Percentiles rank a stretch among this genome's conserved stretches.
phyloP scores from a whole-genome alignment of 2,113 vertebrate species.

The Epinephelus fuscoguttatus region DNA sequence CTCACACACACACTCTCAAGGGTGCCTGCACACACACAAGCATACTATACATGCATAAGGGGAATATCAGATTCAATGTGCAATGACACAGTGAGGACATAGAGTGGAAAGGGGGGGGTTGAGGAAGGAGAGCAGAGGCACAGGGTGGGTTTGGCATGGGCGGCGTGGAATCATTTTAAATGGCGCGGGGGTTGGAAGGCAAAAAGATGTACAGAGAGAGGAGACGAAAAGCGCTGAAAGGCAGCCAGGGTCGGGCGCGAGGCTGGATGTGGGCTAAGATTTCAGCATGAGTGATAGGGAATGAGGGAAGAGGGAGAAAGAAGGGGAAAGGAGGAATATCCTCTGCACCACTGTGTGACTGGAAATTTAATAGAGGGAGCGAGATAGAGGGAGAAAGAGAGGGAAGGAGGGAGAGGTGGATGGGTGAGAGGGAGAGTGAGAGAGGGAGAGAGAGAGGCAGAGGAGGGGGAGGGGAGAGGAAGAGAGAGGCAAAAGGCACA shows the following conservation, averaged over 20 bases:
- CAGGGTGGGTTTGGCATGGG: slow-evolving; percentile 64
- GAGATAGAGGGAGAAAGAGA: slow-evolving; percentile 71
- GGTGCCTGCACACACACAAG: slow-evolving; percentile 34
- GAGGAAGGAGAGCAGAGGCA: slow-evolving; percentile 37
- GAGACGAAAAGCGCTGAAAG: slow-evolving; percentile 55
- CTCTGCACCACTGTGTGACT: slow-evolving; percentile 90
- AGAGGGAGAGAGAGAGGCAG: slow-evolving; percentile 41
- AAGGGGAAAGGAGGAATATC: slow-evolving; percentile 84
- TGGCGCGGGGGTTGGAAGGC: slow-evolving; percentile 71
- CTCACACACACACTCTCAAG: slow-evolving; percentile 47
- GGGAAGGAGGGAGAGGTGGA: slow-evolving; percentile 58
- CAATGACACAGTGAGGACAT: slow-evolving; percentile 82
- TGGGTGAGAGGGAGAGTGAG: slow-evolving; percentile 42
- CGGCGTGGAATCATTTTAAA: slow-evolving; percentile 70
- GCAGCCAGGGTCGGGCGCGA: slow-evolving; percentile 55
- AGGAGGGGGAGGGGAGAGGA: slow-evolving; percentile 64
- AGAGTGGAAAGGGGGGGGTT: slow-evolving; percentile 55
- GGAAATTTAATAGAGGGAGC: slow-evolving; percentile 86
- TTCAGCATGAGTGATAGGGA: slow-evolving; percentile 72
- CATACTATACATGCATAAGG: slow-evolving; percentile 65
- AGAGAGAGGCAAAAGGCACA: slow-evolving; percentile 80
- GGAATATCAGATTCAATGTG: slow-evolving; percentile 79
- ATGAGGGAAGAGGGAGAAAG: slow-evolving; percentile 68
- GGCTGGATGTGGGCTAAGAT: slow-evolving; percentile 72
- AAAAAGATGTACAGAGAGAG: slow-evolving; percentile 58